Base-by-base conservation (phyloP, 2,888 invertebrate species). In the Heliothis peltigera region DNA sequence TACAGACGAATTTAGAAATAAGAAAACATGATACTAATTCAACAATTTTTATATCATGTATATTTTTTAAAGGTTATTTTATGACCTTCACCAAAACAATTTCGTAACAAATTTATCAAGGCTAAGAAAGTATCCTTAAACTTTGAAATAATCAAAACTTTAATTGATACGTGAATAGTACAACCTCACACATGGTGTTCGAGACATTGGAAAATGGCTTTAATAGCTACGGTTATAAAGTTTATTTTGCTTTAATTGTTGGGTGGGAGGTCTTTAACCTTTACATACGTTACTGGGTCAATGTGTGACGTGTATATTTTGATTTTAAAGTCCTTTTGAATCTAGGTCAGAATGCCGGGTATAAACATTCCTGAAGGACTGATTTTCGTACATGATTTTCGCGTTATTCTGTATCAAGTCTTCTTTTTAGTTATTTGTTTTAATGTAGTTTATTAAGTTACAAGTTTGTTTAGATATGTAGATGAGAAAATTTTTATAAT, bases 211-310 rank as follows among this genome's bases (percentile, higher is more conserved):
- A 68, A 80, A 75, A 62, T 73, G 54, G 22, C 46, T 84, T 79
- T 48, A 86, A 44, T 4, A 76, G n/a, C 0, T 0, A 0, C 7
- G 53, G 35, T 47, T 17, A 70, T 86, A 87, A 65, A 76, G 81
- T 61, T 79, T 70, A 57, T 60, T 82, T 80, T 81, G 71, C 57
- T 72, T 53, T 71, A 75, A 55, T 73, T 64, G 21, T 32, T 64
- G 53, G 51, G 59, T 55, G 57, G 76, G 66, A 86, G 89, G 90
- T 88, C 86, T 79, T 89, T 91, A 90, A 92, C 91, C 93, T 89
- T 88, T 88, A 86, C 87, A 86, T 87, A 86, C 83, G 85, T 82
- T 87, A 89, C 84, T 89, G 78, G 89, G 90, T 88, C 89, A 89
- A 87, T 82, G 89, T 87, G 87, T 90, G 84, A 82, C 66, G 79